Percentiles rank a stretch among this genome's conserved stretches.
phyloP scores from a whole-genome alignment of 2,113 vertebrate genomes.

The Condylura cristata region DNA sequence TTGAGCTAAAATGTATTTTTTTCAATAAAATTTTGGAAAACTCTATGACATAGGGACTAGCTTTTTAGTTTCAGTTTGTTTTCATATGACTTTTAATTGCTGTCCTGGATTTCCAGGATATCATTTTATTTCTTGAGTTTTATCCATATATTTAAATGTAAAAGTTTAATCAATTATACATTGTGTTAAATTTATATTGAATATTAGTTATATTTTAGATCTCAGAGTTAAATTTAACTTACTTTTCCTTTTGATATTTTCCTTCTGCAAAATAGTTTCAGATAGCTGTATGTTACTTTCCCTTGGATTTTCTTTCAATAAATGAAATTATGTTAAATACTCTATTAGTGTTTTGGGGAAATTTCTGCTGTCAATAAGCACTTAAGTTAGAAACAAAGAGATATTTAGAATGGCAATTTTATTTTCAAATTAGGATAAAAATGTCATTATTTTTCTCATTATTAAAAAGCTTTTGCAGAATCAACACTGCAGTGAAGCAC shows the following conservation, averaged over 20 bases:
- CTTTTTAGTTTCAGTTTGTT: slow-evolving; percentile 59
- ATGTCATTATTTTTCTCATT: slow-evolving; percentile 44
- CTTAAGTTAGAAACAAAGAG: slow-evolving; percentile 58
- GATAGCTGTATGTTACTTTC: slow-evolving; percentile 79
- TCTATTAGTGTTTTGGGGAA: slow-evolving; percentile 72
- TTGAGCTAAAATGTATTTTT: slow-evolving; percentile 70
- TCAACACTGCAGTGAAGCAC: slow-evolving; percentile 27
- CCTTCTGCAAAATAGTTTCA: slow-evolving; percentile 73
- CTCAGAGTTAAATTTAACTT: slow-evolving; percentile 65
- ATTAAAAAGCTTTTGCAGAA: slow-evolving; percentile 34
- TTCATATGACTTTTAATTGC: slow-evolving; percentile 24
- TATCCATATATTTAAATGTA: slow-evolving; percentile 69
- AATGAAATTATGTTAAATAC: slow-evolving; percentile 79
- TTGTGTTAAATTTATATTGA: slow-evolving; percentile 71
- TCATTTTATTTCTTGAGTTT: slow-evolving; percentile 64
- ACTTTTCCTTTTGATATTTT: slow-evolving; percentile 73
- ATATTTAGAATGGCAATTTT: slow-evolving; percentile 55
- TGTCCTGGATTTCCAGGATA: slow-evolving; percentile 63
- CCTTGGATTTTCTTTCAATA: slow-evolving; percentile 78
- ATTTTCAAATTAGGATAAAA: slow-evolving; percentile 59
- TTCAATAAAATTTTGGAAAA: slow-evolving; percentile 72
- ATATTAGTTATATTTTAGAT: slow-evolving; percentile 66
- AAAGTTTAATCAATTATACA: slow-evolving; percentile 59
- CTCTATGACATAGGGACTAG: slow-evolving; percentile 61
- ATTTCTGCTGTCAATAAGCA: slow-evolving; percentile 76